Base-by-base conservation (phyloP, 2,888 invertebrate species). In the Bombylius major region DNA sequence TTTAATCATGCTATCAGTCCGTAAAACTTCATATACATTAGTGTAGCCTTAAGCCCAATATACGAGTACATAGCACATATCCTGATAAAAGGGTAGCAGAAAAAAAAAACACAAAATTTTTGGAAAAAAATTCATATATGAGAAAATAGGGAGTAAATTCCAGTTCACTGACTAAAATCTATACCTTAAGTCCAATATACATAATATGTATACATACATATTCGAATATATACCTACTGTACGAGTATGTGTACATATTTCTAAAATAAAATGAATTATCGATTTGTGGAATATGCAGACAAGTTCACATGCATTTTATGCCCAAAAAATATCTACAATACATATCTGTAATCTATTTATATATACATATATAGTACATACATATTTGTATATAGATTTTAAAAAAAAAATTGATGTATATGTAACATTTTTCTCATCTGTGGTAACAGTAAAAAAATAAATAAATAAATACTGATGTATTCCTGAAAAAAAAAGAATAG, bases 241-340 rank as follows among this genome's bases (percentile, higher is more conserved):
- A n/a, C n/a, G n/a, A n/a, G n/a, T n/a, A n/a, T n/a, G n/a, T 23
- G 23, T 23, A 23, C 23, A 23, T 23, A 23, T 23, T 53, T 44
- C 50, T 45, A n/a, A 54, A 54, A 50, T 54, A 50, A 49, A 50
- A 54, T 54, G 54, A 54, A 50, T 50, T 54, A 54, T 54, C 54
- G 54, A 54, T 54, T 54, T 54, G 44, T 42, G 54, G 52, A 31
- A 49, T 11, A 42, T 42, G 39, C 39, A 42, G 39, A 42, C 39
- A 42, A 42, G 39, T 42, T 42, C 39, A 42, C 11, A 11, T 42
- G 39, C 39, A 42, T 42, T 42, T 11, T 42, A 42, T 42, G 8
- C 4, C 23, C 23, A 23, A 23, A 23, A 23, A 23, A 23, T 23
- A 23, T 23, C 23, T 23, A 23, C 23, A 23, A 23, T 23, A 23